Conservation (phyloP, 1,140 invertebrate species). For the Sycophila sp. region DNA sequence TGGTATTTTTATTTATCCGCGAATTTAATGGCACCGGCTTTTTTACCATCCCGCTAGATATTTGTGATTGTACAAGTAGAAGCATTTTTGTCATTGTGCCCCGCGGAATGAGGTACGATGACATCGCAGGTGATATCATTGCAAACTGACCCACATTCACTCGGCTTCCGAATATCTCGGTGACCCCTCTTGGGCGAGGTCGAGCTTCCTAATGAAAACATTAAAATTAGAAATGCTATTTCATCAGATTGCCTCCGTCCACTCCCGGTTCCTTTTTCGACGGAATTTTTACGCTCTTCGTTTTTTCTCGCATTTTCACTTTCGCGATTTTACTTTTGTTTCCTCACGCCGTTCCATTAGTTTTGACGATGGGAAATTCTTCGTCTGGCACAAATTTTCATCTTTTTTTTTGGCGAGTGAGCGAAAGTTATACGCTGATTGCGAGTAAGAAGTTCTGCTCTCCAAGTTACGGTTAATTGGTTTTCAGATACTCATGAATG, state of each 20-base stretch:
- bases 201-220: slow-evolving; percentile 46
- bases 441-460: too few relatives aligned
- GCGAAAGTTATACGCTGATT: too few relatives aligned
- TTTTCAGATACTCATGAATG: too few relatives aligned
- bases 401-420: background rate
- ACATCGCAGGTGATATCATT: slow-evolving; percentile 6
- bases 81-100: background rate
- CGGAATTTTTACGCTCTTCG: too few relatives aligned
- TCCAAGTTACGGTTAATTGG: too few relatives aligned
- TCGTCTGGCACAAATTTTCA: background rate
- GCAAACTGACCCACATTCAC: slow-evolving; percentile 43
- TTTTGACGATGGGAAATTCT: background rate
- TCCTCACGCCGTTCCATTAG: too few relatives aligned
- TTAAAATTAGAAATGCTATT: slow-evolving; percentile 49
- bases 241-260: background rate
- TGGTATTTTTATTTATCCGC: too few relatives aligned
- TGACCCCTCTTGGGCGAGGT: too few relatives aligned
- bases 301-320: background rate
- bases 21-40: too few relatives aligned
- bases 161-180: background rate
- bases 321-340: background rate
- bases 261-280: background rate
- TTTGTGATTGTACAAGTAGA: background rate
- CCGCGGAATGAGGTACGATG: background rate
- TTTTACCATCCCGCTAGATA: too few relatives aligned